Evolutionary conservation across 37 sponge, comb jelly and placozoan genomes (phyloP), one percentile per base, ranked within the genome.

Genomic region (Agelas oroides): DNA sequence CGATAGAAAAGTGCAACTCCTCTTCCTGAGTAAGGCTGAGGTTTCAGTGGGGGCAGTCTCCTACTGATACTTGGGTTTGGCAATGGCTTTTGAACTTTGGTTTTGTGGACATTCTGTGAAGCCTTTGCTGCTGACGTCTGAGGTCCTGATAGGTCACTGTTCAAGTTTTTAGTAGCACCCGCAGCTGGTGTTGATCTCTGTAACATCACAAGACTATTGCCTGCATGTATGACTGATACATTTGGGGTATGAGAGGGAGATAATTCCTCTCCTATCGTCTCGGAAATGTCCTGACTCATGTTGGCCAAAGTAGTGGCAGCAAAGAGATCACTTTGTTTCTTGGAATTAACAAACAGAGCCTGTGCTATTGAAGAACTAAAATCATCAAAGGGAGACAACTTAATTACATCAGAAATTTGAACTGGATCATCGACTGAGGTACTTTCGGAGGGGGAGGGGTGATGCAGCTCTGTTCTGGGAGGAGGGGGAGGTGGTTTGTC

Each of bases 401-500:
- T 67, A 46, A 46, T 8, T 46, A 8, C 8, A 46, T 46, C 46
- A 3, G 46, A 46, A 8, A 8, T 12, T 46, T 12, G 6, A 46
- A 46, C 3, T 46, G 46, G 46, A n/a, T n/a, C n/a, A 16, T 54
- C 33, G 2, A 59, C n/a, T 24, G 36, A 6, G 32, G 30, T n/a
- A 17, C 27, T 59, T 11, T 30, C 58, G 23, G 46, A 28, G 28
- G 28, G 28, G 19, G 2, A 28, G 19, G 32, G 28, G 28, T 72
- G n/a, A 19, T 69, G 34, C 37, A 76, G 78, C 37, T 77, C 71
- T 52, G 70, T 38, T 27, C 89, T 60, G 1, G 89, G 89, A 35
- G 89, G 89, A 36, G 89, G 89, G 46, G 82, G 55, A 30, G 78
- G 89, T 27, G 89, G 84, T 68, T 31, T 54, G 17, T 67, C 84